Evolutionary conservation across 2,113 vertebrate genomes (phyloP).

Genomic region (Varanus salvator): DNA sequence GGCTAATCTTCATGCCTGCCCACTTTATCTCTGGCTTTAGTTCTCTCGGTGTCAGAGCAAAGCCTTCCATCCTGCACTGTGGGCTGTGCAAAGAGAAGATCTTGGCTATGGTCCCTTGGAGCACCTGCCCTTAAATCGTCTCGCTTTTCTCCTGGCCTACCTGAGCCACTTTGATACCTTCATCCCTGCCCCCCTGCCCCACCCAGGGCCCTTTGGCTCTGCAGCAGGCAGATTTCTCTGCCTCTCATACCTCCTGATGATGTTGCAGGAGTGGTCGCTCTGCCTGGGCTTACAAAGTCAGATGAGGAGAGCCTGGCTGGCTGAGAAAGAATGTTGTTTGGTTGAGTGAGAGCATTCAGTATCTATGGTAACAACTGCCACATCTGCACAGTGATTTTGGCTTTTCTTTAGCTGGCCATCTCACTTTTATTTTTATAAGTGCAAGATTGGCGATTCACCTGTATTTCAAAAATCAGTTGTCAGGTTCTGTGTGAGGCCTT

Average conservation of each 20-base stretch:
- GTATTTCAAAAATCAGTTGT: not conserved
- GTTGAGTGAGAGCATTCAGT: conserved; percentile 28
- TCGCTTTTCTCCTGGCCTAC: too few species aligned
- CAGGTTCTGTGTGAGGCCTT: conserved; percentile 21
- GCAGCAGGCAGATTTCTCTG: not conserved
- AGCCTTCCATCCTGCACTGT: not conserved
- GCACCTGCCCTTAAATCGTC: too few species aligned
- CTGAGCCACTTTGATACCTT: too few species aligned
- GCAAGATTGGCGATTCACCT: conserved; percentile 14
- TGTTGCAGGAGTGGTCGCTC: not conserved
- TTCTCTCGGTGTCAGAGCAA: not conserved
- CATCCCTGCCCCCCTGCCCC: too few species aligned
- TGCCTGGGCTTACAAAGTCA: not conserved
- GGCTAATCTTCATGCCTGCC: not conserved
- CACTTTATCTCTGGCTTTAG: not conserved
- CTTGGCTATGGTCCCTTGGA: not conserved
- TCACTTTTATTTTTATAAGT: not conserved
- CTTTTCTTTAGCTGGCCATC: conserved; percentile 20
- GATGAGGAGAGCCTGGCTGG: not conserved
- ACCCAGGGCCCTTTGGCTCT: not conserved
- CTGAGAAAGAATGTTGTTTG: conserved; percentile 23
- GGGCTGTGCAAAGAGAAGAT: not conserved
- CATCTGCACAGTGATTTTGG: not conserved
- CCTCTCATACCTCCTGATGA: not conserved
- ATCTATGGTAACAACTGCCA: conserved; percentile 33